Conservation (phyloP, 2,888 invertebrate genomes). For the Salpingus planirostris region DNA sequence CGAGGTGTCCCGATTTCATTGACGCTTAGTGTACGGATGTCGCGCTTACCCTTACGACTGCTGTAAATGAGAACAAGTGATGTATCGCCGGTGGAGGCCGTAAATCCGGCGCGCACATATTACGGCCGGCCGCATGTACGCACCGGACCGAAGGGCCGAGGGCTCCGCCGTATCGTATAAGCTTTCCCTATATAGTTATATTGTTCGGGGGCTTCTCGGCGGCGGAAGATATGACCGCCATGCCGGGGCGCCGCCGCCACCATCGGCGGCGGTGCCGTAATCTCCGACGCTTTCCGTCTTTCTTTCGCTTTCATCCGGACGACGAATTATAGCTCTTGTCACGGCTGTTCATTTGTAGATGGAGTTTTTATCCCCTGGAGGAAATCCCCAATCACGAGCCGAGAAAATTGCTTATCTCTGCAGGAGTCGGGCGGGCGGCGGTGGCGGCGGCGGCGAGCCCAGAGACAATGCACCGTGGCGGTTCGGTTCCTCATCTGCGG, state of each 20-base stretch:
- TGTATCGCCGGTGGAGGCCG: constrained; percentile 26
- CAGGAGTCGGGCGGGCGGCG: constrained; percentile 30
- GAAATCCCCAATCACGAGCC: constrained; percentile 59
- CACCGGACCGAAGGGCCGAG: constrained; percentile 4
- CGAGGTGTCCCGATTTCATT: too few relatives aligned
- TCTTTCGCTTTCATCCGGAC: constrained; percentile 40
- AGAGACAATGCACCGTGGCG: constrained; percentile 26
- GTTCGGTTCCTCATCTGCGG: constrained; percentile 20
- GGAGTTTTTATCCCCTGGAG: constrained; percentile 58
- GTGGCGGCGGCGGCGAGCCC: constrained; percentile 17
- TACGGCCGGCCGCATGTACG: constrained; percentile 16
- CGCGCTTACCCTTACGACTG: constrained; percentile 28
- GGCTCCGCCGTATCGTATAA: constrained; percentile 1
- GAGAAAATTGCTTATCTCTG: constrained; percentile 58
- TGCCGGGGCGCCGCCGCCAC: too few relatives aligned
- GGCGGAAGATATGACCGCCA: constrained; percentile 22
- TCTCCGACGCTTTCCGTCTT: constrained; percentile 31
- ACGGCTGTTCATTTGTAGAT: constrained; percentile 64
- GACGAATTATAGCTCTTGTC: constrained; percentile 62
- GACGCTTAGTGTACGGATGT: too few relatives aligned
- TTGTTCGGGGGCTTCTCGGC: too few relatives aligned
- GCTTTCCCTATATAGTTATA: too few relatives aligned
- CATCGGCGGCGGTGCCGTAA: too few relatives aligned
- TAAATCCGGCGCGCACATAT: constrained; percentile 21
- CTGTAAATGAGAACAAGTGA: constrained; percentile 33